A percentile compares a stretch with the other conserved stretches of the same genome.
Conservation (phyloP, 53 echinoderm and acorn worm genomes). For the Henricia sp. region DNA sequence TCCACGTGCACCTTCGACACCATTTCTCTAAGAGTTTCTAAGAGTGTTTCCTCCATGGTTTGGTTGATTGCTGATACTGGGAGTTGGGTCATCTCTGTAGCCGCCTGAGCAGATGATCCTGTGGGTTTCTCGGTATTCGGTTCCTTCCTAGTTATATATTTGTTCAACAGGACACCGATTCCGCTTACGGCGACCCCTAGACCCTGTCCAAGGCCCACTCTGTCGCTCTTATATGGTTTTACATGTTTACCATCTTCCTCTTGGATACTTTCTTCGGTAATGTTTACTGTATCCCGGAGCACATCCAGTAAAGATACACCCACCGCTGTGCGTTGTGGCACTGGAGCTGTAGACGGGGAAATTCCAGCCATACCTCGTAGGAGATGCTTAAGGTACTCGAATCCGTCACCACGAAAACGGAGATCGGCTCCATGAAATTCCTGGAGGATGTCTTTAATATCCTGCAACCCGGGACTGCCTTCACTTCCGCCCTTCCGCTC, state of each 20-base stretch:
- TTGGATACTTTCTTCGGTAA: background rate
- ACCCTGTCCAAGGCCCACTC: slow-evolving; percentile 1
- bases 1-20: background rate
- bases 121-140: background rate
- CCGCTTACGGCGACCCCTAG: background rate
- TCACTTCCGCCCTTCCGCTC: background rate
- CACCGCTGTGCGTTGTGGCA: background rate
- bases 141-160: background rate
- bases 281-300: slow-evolving; percentile 5
- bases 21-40: slow-evolving; percentile 4
- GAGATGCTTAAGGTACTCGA: slow-evolving; percentile 20
- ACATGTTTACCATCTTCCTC: background rate
- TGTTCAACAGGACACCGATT: background rate
- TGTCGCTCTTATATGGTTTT: background rate
- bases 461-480: background rate
- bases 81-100: background rate
- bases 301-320: slow-evolving; percentile 15
- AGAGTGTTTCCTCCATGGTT: background rate
- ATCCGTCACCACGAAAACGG: background rate
- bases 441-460: background rate
- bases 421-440: background rate
- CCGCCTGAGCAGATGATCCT: background rate
- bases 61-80: background rate
- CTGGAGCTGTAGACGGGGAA: background rate
- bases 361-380: too few relatives aligned